phyloP scores from a whole-genome alignment of 1,140 invertebrate species.

The Alviniconcha marisindica region DNA sequence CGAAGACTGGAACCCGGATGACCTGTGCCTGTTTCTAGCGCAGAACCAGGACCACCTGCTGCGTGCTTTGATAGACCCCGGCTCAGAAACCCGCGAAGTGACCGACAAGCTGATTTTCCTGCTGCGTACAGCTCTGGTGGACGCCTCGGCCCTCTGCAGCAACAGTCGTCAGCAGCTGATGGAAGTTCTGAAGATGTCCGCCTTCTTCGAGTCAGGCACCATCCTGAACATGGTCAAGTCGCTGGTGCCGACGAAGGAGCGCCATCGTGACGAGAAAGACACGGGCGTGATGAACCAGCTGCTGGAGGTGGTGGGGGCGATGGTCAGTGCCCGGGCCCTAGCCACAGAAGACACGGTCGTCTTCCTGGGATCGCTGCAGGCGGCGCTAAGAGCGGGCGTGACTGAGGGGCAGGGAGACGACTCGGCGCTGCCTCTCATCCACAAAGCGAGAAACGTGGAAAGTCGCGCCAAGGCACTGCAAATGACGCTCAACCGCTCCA shows the following conservation, averaged over 20 bases:
- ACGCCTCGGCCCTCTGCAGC: background rate
- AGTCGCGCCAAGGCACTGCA: no score
- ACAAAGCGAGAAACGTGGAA: background rate
- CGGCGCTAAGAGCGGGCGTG: background rate
- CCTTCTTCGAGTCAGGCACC: slow-evolving; percentile 14
- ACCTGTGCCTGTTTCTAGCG: slow-evolving; percentile 11
- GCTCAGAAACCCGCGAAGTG: background rate
- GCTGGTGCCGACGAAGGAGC: background rate
- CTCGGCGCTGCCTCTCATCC: background rate
- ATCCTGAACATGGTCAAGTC: background rate
- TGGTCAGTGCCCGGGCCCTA: background rate
- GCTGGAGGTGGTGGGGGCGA: background rate
- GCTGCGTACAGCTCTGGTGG: background rate
- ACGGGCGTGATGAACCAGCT: background rate
- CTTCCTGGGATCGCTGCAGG: background rate
- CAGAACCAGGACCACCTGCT: background rate
- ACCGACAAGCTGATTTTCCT: background rate
- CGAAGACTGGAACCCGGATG: background rate
- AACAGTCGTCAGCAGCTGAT: background rate
- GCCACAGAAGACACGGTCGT: background rate
- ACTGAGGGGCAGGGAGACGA: background rate
- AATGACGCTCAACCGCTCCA: no score
- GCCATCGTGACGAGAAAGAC: background rate
- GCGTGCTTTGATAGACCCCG: background rate
- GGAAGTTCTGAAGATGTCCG: background rate